Base-by-base conservation (phyloP, 2,113 vertebrate genomes). In the Gadus chalcogrammus region DNA sequence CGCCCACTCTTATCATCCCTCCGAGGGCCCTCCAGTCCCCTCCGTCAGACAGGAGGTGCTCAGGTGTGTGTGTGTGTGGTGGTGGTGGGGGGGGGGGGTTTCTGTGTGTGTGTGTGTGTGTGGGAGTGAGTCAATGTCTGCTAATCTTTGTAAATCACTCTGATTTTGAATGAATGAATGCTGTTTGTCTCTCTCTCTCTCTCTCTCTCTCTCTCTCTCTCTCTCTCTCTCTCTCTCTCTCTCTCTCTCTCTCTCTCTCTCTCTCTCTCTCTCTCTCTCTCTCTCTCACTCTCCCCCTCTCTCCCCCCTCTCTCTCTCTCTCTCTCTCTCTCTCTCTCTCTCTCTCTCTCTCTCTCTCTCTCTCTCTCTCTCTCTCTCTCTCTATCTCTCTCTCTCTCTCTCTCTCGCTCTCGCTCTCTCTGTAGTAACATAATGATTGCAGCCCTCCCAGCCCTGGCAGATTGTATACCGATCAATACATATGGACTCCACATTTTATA, bases 1-100 rank as follows among this genome's bases (percentile, higher is more conserved):
- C 84, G 86, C 89, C 90, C 83, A 82, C 85, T 81, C 89, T 91
- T 91, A 91, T 91, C 87, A 86, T 75, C 69, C 81, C 84, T 84
- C 84, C 55, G 72, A 88, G 87, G 82, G 73, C 70, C 79, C 61
- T 16, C 53, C 63, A 15, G 61, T 1, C 61, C 61, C 20, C 24
- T 12, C 61, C 61, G 15, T 48, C 22, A 62, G 61, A 74, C 65
- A 9, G 42, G 42, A 9, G 42, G 42, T 48, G 42, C 42, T 48
- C 42, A 48, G 77, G 28, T 80, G 55, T 73, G 65, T 74, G 66
- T 71, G 63, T 79, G 69, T 15, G 78, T 82, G 27, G n/a, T n/a
- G n/a, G n/a, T n/a, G n/a, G n/a, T n/a, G n/a, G n/a, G n/a, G n/a
- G n/a, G n/a, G 56, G 77, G 28, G 72, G 64, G n/a, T n/a, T n/a